A percentile compares a stretch with the other conserved stretches of the same genome.
Evolutionary conservation across 2,113 vertebrate genomes (phyloP).

Genomic region (Sebastes schlegelii): DNA sequence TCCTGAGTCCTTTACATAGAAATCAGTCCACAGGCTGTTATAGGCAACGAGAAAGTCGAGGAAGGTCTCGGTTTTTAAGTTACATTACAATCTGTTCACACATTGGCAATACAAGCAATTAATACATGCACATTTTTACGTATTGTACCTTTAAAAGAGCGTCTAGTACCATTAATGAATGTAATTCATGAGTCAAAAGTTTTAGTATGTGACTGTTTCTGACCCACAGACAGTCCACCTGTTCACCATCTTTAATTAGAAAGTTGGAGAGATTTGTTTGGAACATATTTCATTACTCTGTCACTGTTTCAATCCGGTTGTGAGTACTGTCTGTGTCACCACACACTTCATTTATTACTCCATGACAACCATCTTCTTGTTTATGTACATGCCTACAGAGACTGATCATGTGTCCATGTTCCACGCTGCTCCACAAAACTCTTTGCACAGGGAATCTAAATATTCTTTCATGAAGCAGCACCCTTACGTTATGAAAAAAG

Average conservation of each 20-base stretch:
- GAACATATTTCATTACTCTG: neutral
- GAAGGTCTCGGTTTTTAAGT: too few species aligned
- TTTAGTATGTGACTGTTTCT: neutral
- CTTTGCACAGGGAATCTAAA: neutral
- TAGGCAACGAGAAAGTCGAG: too few species aligned
- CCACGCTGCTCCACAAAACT: neutral
- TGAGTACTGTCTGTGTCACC: constrained; percentile 2
- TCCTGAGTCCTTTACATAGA: too few species aligned
- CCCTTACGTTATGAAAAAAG: neutral
- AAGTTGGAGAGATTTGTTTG: constrained; percentile 3
- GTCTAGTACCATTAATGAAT: neutral
- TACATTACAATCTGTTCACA: too few species aligned
- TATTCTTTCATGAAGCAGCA: constrained; percentile 2
- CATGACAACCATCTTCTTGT: constrained; percentile 10
- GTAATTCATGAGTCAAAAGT: neutral
- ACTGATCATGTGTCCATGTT: neutral
- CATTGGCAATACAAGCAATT: too few species aligned
- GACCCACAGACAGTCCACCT: neutral
- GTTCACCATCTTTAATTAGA: constrained; percentile 5
- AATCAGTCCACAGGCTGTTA: too few species aligned
- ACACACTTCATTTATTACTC: constrained; percentile 16
- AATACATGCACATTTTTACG: too few species aligned
- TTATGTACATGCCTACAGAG: neutral
- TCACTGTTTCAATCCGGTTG: neutral
- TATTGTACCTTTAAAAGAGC: too few species aligned